Conservation (phyloP, 2,797 vertebrate genomes). For the Acestrorhynchus altus region DNA sequence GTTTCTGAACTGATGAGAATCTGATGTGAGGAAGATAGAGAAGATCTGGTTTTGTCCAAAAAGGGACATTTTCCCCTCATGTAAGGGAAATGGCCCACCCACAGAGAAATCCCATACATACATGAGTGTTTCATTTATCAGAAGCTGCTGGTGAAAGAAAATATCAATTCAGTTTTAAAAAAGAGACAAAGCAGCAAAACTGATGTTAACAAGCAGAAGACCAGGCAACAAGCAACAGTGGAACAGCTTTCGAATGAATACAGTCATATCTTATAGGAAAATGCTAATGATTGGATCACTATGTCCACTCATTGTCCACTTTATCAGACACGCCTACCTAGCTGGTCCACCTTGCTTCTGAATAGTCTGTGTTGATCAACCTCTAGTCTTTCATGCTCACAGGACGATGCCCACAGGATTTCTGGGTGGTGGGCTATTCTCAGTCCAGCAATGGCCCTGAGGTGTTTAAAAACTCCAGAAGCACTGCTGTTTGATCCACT, state of each 20-base stretch:
- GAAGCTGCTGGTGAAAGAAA: background rate
- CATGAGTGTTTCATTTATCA: background rate
- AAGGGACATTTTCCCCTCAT: background rate
- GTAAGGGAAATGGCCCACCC: background rate
- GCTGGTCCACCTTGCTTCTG: no score
- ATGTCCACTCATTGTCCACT: no score
- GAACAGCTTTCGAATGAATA: background rate
- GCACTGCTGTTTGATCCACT: no score
- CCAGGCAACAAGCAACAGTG: background rate
- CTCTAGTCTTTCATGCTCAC: no score
- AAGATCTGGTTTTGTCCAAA: background rate
- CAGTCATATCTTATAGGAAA: no score
- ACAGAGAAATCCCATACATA: constrained; percentile 2
- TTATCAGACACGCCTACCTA: no score
- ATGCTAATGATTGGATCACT: no score
- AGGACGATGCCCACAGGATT: no score
- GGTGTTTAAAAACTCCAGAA: no score
- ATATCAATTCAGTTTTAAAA: background rate
- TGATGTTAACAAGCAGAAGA: background rate
- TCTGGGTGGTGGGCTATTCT: no score
- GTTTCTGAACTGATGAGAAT: constrained; percentile 32
- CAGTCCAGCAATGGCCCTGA: no score
- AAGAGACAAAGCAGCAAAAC: background rate
- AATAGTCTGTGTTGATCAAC: no score
- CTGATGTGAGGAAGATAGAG: constrained; percentile 29